Conservation (phyloP, 2,113 vertebrate genomes). For the Neolamprologus toae region DNA sequence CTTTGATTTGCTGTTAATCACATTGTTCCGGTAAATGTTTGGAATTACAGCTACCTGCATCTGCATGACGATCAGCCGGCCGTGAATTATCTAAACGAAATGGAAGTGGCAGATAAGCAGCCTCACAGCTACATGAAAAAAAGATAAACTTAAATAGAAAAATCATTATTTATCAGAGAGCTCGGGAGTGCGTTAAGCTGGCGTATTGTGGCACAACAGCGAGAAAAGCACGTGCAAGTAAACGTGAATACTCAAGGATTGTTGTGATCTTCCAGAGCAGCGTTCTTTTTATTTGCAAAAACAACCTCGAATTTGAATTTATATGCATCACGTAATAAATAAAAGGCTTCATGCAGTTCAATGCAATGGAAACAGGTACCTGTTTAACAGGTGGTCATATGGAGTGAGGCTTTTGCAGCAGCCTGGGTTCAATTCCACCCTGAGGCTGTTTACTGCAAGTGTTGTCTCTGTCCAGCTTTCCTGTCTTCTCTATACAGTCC, state of each 20-base stretch:
- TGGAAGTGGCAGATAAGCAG: constrained; percentile 11
- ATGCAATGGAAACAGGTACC: neutral
- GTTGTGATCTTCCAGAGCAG: neutral
- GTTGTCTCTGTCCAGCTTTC: neutral
- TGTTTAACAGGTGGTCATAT: neutral
- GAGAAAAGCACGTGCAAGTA: neutral
- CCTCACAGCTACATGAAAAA: constrained; percentile 4
- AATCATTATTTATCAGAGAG: constrained; percentile 32
- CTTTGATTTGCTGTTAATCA: constrained; percentile 26
- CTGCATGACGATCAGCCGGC: neutral
- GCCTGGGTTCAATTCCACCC: neutral
- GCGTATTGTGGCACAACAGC: neutral
- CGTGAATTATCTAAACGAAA: constrained; percentile 36
- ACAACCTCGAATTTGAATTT: neutral
- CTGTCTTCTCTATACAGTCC: neutral
- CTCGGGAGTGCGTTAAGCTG: neutral
- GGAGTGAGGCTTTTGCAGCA: neutral
- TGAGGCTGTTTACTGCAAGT: neutral
- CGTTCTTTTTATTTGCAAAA: neutral
- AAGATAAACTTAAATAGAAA: constrained; percentile 12
- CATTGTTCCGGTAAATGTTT: constrained; percentile 5
- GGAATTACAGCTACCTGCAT: constrained; percentile 12
- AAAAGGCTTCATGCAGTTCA: neutral
- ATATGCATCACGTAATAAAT: neutral
- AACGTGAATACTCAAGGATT: neutral